Conservation (phyloP, 2,797 vertebrate species). For the Pipistrellus nathusii region DNA sequence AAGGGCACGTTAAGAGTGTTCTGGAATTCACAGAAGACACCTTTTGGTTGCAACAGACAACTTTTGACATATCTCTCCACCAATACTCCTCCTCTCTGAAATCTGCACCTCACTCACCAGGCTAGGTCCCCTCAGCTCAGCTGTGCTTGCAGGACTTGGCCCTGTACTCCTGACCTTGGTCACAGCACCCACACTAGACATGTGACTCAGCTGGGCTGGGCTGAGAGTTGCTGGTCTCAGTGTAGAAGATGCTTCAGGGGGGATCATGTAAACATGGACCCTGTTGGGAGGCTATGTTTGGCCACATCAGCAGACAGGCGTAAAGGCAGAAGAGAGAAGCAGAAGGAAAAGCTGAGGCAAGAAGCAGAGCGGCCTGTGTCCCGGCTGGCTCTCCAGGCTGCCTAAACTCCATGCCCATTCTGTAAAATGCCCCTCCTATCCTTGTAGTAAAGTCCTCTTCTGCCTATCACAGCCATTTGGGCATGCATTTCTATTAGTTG, state of each 20-base stretch:
- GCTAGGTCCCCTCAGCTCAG: background rate
- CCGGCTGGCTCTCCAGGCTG: background rate
- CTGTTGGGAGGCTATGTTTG: background rate
- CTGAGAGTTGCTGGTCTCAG: background rate
- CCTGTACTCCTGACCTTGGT: background rate
- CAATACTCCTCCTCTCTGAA: background rate
- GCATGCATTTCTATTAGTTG: conserved; percentile 31
- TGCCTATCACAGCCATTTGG: background rate
- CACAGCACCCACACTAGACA: background rate
- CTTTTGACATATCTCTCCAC: background rate
- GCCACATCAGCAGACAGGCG: background rate
- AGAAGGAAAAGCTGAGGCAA: background rate
- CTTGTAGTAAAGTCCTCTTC: background rate
- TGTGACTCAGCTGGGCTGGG: background rate
- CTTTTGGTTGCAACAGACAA: background rate
- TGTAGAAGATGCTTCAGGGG: background rate
- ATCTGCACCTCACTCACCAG: background rate
- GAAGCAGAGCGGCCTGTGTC: background rate
- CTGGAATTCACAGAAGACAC: background rate
- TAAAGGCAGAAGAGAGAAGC: background rate
- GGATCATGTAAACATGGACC: background rate
- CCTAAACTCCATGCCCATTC: background rate
- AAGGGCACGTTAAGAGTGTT: background rate
- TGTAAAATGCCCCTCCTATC: background rate
- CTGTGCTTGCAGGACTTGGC: background rate